phyloP scores from a whole-genome alignment of 2,888 invertebrate genomes.

The Ptycholaimellus sp. region DNA sequence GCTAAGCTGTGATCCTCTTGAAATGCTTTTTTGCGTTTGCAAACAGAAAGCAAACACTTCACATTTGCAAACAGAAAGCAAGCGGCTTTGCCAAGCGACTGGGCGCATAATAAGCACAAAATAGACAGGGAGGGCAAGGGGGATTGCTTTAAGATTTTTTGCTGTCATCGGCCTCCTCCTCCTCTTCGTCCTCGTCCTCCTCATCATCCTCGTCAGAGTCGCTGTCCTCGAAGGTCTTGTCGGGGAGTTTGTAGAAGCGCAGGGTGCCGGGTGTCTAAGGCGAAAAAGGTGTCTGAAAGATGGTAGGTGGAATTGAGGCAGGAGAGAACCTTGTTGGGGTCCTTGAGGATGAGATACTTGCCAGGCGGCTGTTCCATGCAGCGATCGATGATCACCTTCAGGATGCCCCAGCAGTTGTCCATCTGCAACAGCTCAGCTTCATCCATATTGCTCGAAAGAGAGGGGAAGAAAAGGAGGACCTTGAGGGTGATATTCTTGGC shows the following conservation, averaged over 20 bases:
- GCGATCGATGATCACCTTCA: conserved; percentile 84
- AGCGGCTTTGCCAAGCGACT: too few species aligned
- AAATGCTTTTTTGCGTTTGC: too few species aligned
- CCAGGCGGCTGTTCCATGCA: conserved; percentile 91
- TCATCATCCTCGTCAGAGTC: conserved; percentile 68
- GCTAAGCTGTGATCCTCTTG: too few species aligned
- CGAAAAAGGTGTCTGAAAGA: background rate
- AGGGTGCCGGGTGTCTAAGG: conserved; percentile 38
- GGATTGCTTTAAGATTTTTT: too few species aligned
- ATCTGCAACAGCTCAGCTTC: too few species aligned
- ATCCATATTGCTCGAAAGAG: too few species aligned
- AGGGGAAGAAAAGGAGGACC: too few species aligned
- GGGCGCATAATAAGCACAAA: too few species aligned
- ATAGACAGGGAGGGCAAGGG: too few species aligned
- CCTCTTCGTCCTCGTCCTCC: conserved; percentile 33
- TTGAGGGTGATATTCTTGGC: conserved; percentile 92
- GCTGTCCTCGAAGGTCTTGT: conserved; percentile 91
- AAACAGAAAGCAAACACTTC: too few species aligned
- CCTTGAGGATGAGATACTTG: conserved; percentile 82
- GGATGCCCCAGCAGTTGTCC: conserved; percentile 94
- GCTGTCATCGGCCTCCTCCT: conserved; percentile 5
- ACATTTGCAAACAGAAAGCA: too few species aligned
- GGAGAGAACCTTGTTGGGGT: conserved; percentile 57
- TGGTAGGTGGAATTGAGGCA: conserved; percentile 2
- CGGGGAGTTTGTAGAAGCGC: conserved; percentile 86